Evolutionary conservation across 2,888 invertebrate species (phyloP), one percentile per base, ranked within the genome.

Genomic region (Zaprionus bogoriensis): DNA sequence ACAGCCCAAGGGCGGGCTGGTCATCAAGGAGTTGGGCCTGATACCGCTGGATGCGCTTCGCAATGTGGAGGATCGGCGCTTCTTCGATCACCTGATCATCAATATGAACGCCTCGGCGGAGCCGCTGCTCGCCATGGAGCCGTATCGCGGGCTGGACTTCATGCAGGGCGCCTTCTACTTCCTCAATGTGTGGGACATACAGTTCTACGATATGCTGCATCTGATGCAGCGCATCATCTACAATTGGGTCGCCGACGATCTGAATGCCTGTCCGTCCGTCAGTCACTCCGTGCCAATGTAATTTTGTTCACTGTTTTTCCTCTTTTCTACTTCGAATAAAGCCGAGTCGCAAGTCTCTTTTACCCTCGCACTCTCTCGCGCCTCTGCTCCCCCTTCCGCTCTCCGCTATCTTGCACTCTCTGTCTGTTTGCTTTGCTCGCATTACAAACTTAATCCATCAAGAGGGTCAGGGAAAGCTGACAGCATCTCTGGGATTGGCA

Each of bases 51-150:
- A 67, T 38, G 45, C 54, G 0, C 4, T 73, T 27, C 53, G 46
- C 0, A 10, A 45, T 4, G 0, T 42, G 4, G 41, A 45, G 10
- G 48, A 60, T 9, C 52, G 69, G 0, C 48, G 20, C 0, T 19
- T 77, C 3, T 77, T 80, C 10, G 81, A 77, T 4, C 77, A 80
- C 5, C 4, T 80, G 17, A 64, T 77, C 4, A 53, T 80, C 38
- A 69, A 73, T 44, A 22, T 77, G 38, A 67, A 41, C 32, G 59
- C 59, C 0, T 0, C 69, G 0, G 2, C 9, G 4, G n/a, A 30
- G 0, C 77, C 81, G 0, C 4, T 52, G 14, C 46, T 77, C 5
- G 28, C 19, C 0, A 9, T 77, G 41, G 47, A 80, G 4, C 66
- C 77, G 0, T 60, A 55, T 45, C 48, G 69, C 0, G 48, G 42